A percentile compares a stretch with the other conserved stretches of the same genome.
These are phyloP conservation scores for Xanthostigma xanthostigma DNA, from an alignment of 2,888 invertebrate species.

Conservation along the genomic window DNA sequence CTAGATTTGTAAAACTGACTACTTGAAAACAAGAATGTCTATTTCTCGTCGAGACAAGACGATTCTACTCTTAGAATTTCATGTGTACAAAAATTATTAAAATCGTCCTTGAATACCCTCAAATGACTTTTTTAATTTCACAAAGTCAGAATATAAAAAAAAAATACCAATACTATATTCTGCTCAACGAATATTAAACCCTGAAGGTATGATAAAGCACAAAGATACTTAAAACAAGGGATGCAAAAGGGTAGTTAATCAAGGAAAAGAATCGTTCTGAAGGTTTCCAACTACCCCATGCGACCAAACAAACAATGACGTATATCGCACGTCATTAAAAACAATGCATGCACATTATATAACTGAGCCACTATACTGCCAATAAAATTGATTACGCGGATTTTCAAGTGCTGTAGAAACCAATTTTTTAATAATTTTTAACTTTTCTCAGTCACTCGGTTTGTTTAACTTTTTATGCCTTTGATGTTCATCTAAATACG, in stretches of 20 bases:
- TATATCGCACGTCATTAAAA: background rate
- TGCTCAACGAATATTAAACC: background rate
- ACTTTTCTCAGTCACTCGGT: background rate
- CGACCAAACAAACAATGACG: background rate
- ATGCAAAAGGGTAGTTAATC: conserved; percentile 5
- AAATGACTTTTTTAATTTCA: no score
- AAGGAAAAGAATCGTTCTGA: conserved; percentile 1
- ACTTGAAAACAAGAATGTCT: no score
- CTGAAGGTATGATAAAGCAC: conserved; percentile 1
- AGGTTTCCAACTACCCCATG: background rate
- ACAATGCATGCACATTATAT: background rate
- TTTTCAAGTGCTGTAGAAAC: background rate
- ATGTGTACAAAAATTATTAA: no score
- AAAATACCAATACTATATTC: background rate
- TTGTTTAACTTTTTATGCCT: no score
- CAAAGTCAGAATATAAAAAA: background rate
- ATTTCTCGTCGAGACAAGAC: no score
- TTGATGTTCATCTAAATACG: no score
- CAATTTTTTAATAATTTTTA: conserved; percentile 1
- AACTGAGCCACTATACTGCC: background rate
- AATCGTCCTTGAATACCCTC: no score
- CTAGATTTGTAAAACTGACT: no score
- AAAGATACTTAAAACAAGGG: conserved; percentile 6
- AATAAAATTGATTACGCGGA: conserved; percentile 1
- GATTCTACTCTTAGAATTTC: no score